These are phyloP conservation scores for Sphinx pinastri DNA, from an alignment of 2,888 invertebrate genomes.

Conservation along the genomic window DNA sequence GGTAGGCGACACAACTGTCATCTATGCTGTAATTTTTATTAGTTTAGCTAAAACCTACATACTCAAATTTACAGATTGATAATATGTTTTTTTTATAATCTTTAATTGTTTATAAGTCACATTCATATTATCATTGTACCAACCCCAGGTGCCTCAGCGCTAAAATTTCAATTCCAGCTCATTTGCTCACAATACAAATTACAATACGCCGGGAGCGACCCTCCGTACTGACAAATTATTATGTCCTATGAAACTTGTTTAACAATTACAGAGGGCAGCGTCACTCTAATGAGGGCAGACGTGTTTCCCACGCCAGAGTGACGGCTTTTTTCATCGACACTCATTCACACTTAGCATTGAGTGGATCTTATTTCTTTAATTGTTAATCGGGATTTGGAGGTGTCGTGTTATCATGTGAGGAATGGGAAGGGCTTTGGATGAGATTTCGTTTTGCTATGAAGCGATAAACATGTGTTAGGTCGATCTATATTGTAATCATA, in stretches of 20 bases:
- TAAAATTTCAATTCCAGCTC: constrained; percentile 10
- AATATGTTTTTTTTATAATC: no score
- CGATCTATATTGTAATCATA: no score
- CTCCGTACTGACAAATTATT: constrained; percentile 22
- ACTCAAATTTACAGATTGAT: no score
- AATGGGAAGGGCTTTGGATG: neutral
- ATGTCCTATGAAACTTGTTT: constrained; percentile 44
- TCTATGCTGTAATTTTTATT: no score
- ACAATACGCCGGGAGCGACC: constrained; percentile 1
- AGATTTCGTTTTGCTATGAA: neutral
- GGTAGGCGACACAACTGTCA: no score
- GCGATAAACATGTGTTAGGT: neutral
- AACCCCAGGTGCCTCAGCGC: neutral
- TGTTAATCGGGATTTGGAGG: constrained; percentile 14
- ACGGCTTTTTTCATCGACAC: constrained; percentile 45
- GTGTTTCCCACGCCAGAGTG: constrained; percentile 69
- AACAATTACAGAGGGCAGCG: constrained; percentile 56
- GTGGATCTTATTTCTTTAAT: constrained; percentile 21
- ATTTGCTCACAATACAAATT: constrained; percentile 8
- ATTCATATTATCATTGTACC: no score
- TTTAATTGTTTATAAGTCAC: no score
- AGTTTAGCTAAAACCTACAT: no score
- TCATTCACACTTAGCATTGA: constrained; percentile 47
- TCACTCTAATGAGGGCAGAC: constrained; percentile 13
- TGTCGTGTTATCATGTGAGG: neutral